These are phyloP conservation scores for Ceriagrion tenellum DNA, from an alignment of 2,888 invertebrate species.

Conservation along the genomic window DNA sequence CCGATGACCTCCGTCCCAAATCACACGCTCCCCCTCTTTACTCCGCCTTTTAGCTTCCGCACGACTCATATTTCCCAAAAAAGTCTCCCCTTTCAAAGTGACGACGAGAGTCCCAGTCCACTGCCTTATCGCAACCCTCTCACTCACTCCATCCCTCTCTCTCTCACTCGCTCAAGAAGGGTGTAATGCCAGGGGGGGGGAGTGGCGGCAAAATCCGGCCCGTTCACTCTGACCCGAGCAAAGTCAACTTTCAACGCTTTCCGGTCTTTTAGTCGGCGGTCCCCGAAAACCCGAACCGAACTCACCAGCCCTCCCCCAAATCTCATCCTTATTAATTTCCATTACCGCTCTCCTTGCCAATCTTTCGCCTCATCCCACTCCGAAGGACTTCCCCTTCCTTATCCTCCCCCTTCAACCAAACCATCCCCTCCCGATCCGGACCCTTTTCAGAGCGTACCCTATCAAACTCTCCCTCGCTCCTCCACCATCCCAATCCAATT, in stretches of 20 bases:
- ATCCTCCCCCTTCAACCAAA: not conserved
- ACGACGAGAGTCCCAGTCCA: not conserved
- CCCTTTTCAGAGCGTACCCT: not conserved
- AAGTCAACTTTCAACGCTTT: not conserved
- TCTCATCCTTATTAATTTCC: constrained; percentile 22
- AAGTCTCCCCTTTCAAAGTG: not conserved
- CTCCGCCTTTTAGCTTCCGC: not conserved
- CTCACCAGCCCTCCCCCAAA: not conserved
- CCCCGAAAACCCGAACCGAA: not conserved
- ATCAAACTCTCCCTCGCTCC: too few relatives aligned
- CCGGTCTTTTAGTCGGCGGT: not conserved
- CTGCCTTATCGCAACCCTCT: not conserved
- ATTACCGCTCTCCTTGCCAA: not conserved
- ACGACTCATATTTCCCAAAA: not conserved
- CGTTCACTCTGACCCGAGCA: not conserved
- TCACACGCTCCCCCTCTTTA: not conserved
- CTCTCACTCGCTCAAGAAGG: not conserved
- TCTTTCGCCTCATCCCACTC: not conserved
- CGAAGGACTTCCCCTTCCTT: not conserved
- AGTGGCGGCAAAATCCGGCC: not conserved
- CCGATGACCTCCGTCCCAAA: not conserved
- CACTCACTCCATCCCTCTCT: not conserved
- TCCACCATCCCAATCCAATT: not conserved
- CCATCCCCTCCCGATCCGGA: not conserved
- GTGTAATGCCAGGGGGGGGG: not conserved